phyloP scores from a whole-genome alignment of 2,113 vertebrate species.

The Chroicocephalus ridibundus region DNA sequence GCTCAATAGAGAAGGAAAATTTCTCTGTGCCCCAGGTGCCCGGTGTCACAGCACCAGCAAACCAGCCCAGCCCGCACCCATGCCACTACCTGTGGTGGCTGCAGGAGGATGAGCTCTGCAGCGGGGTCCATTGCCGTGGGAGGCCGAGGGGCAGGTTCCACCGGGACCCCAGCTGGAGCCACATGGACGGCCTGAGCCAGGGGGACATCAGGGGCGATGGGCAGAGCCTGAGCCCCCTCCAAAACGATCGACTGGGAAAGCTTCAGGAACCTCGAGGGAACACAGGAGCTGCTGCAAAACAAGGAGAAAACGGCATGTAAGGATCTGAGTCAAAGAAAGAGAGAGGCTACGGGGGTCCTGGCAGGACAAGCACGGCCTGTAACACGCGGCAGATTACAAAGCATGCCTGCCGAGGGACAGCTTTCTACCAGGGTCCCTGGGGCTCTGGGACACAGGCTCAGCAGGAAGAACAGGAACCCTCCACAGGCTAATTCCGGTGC shows the following conservation, averaged over 20 bases:
- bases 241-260: conserved; percentile 86
- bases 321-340: accelerated
- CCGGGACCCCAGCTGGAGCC: background rate
- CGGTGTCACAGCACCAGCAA: background rate
- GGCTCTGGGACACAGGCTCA: background rate
- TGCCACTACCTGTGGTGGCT: conserved; percentile 79
- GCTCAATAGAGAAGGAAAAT: background rate
- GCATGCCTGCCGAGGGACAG: background rate
- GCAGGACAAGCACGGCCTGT: accelerated
- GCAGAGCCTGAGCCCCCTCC: conserved; percentile 82
- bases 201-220: conserved; percentile 69
- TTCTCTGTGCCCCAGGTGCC: background rate
- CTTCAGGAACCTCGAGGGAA: conserved; percentile 88
- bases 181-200: conserved; percentile 66
- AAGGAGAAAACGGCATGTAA: background rate
- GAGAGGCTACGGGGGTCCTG: background rate
- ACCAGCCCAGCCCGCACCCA: background rate
- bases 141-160: conserved; percentile 70
- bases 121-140: conserved; percentile 74
- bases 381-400: background rate
- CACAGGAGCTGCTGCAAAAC: conserved; percentile 76
- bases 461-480: background rate
- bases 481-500: background rate
- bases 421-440: background rate
- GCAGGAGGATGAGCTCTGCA: conserved; percentile 81